Evolutionary conservation across 2,797 vertebrate genomes (phyloP), one percentile per base, ranked within the genome.

Genomic region (Chaetophractus vellerosus): DNA sequence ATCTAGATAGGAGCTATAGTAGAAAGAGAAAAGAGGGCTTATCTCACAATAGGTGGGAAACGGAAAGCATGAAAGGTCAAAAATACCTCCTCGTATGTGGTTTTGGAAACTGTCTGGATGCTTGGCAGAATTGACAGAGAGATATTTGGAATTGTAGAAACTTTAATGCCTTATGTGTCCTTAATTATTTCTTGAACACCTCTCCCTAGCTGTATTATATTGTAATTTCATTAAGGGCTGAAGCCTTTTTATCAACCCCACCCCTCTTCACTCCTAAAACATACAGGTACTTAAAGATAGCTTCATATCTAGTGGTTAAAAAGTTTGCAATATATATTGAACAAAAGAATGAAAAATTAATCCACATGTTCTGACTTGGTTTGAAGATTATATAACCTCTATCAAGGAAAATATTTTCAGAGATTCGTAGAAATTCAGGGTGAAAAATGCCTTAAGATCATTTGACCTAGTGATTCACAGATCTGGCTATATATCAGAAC

Each of bases 261-360:
- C 26, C 26, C 66, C 48, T 55, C 84, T 63, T 88, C 38, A 61
- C 9, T 78, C 38, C 18, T 93, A 81, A 57, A 26, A 55, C 57
- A 59, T 28, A 26, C 2, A 36, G 36, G 19, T 72, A 55, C 4
- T 68, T 76, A 74, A 38, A 93, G 33, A 38, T 11, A 74, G 31
- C 41, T 90, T 55, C 31, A 41, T 68, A 63, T 9, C 75, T 64
- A 18, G 1, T 50, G 3, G 28, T 33, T 95, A 45, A 55, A 90
- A 52, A 21, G 55, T 57, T 69, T 91, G 26, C 1, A 50, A 81
- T 18, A 87, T 28, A 93, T 81, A 19, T 57, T 81, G 15, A 72
- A 66, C 48, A 26, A 71, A 91, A 86, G 57, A 86, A 52, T 83
- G 71, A 90, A 71, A 95, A 61, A 80, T 48, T 72, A 84, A 91